Evolutionary conservation across 2,113 vertebrate species (phyloP), one percentile per base, ranked within the genome.

Genomic region (Rhabdomys dilectus): DNA sequence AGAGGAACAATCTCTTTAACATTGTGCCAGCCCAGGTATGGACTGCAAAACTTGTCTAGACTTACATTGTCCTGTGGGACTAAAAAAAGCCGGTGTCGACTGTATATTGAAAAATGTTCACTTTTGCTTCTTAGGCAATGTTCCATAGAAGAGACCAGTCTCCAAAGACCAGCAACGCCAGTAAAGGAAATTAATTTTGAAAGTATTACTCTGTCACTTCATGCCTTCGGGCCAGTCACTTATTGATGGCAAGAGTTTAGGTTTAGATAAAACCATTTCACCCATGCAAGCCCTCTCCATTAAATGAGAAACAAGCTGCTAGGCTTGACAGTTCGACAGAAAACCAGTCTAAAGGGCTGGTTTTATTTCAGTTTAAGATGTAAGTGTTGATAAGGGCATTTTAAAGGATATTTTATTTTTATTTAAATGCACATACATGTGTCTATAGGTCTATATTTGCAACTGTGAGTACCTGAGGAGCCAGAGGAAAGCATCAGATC

Each of bases 121-220:
- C 98, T 98, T 92, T 98, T 98, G 98, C 98, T 98, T 98, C 97
- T 97, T 98, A 98, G 97, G 97, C 98, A 98, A 97, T 95, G 97
- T 98, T 98, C 98, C 98, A 98, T 98, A 98, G 97, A 98, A 98
- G 98, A 98, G 97, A 97, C 96, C 97, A 94, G 96, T 98, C 98
- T 97, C 98, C 98, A 97, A 98, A 98, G 98, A 99, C 98, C 98
- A 98, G 98, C 97, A 98, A 98, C 76, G 97, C 98, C 98, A 99
- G 99, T 99, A 99, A 98, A 98, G 98, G 98, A 99, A 99, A 99
- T 99, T 99, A 98, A 99, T 99, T 99, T 99, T 99, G 99, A 99
- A 99, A 99, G 98, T 98, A 98, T 98, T 98, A 98, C 98, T 98
- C 99, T 99, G 99, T 99, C 99, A 99, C 98, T 97, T 98, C 92